These are phyloP conservation scores for Symphodus melops DNA, from an alignment of 2,113 vertebrate genomes.

Conservation along the genomic window DNA sequence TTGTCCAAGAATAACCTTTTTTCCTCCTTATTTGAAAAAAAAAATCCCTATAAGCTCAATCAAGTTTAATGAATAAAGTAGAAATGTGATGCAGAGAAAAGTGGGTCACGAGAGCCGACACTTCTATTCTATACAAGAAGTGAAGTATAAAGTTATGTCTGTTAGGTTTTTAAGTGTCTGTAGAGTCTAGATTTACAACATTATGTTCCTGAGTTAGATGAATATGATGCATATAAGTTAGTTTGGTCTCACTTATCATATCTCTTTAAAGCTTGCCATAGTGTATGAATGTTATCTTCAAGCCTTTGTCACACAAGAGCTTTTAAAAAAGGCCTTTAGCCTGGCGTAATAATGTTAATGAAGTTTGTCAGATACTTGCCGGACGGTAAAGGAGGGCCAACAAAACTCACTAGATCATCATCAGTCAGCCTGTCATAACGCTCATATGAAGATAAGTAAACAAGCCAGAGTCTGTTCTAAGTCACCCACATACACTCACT, in stretches of 20 bases:
- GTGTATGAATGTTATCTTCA: neutral
- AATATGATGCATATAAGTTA: neutral
- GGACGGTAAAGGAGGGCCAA: constrained; percentile 21
- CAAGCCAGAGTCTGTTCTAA: constrained; percentile 30
- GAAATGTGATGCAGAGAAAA: too few species aligned
- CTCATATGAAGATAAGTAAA: constrained; percentile 42
- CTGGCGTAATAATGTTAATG: constrained; percentile 33
- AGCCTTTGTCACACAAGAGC: constrained; percentile 3
- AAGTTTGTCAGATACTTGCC: constrained; percentile 46
- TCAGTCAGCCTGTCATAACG: constrained; percentile 44
- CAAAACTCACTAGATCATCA: constrained; percentile 22
- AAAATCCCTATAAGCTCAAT: too few species aligned
- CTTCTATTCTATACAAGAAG: too few species aligned
- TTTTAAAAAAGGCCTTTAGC: constrained; percentile 18
- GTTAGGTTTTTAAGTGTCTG: too few species aligned
- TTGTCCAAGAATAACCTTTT: too few species aligned
- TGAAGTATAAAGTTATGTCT: too few species aligned
- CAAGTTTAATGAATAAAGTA: too few species aligned
- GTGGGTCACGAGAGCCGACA: neutral
- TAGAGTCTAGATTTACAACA: too few species aligned
- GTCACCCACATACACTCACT: constrained; percentile 44
- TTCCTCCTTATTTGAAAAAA: too few species aligned
- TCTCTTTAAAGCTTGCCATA: neutral
- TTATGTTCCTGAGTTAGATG: neutral
- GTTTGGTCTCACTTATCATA: neutral